Conservation (phyloP, 2,797 vertebrate genomes). For the Capromys pilorides region DNA sequence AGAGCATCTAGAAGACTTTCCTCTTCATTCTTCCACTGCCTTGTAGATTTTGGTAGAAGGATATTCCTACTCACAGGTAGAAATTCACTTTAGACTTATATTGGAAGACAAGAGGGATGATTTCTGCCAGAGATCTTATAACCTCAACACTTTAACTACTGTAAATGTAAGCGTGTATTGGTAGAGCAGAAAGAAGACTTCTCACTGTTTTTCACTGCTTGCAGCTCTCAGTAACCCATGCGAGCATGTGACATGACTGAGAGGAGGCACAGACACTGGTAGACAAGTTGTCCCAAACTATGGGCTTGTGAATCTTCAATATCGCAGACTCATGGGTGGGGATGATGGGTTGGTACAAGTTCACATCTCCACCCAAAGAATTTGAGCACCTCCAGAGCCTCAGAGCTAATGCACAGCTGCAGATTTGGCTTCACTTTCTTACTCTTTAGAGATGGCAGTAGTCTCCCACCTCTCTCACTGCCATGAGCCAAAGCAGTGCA, state of each 20-base stretch:
- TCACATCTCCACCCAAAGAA: neutral
- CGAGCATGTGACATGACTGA: constrained; percentile 55
- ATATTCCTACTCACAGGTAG: constrained; percentile 75
- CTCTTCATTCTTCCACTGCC: constrained; percentile 57
- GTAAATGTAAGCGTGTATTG: constrained; percentile 72
- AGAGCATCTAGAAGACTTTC: constrained; percentile 54
- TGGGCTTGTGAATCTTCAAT: neutral
- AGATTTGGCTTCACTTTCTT: neutral
- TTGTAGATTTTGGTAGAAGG: constrained; percentile 46
- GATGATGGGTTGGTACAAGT: fast-evolving
- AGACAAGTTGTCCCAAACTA: constrained; percentile 55
- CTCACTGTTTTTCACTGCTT: constrained; percentile 75
- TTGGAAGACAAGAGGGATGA: constrained; percentile 74
- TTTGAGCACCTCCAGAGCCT: neutral
- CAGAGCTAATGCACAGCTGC: neutral
- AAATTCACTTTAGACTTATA: constrained; percentile 77
- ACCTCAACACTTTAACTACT: constrained; percentile 83
- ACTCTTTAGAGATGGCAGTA: neutral
- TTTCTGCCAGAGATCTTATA: constrained; percentile 81
- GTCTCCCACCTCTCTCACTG: too few species aligned
- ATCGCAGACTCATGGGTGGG: neutral
- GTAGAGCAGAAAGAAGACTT: constrained; percentile 75
- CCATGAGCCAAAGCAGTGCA: too few species aligned
- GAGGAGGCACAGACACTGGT: constrained; percentile 4
- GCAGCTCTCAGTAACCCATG: constrained; percentile 69